A percentile compares a stretch with the other conserved stretches of the same genome.
Evolutionary conservation across 35 echinoderm and acorn worm species (phyloP).

Genomic region (Diadema setosum): DNA sequence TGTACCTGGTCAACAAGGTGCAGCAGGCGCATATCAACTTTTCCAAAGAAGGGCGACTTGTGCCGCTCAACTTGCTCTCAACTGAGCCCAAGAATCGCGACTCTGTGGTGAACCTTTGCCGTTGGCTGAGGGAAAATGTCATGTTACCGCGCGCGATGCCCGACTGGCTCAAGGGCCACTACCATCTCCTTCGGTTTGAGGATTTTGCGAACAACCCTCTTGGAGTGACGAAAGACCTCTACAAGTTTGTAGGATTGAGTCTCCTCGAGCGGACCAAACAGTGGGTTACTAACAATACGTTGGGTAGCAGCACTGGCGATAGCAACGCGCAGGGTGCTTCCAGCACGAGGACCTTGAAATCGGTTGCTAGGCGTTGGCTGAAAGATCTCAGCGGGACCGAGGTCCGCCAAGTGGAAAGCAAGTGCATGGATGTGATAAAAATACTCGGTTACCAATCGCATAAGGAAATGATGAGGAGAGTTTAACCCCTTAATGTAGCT

Average conservation of each 20-base stretch:
- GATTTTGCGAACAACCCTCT: constrained; percentile 53
- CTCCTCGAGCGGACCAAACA: constrained; percentile 15
- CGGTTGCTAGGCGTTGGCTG: constrained; percentile 50
- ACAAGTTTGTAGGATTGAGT: constrained; percentile 62
- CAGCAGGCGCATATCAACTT: neutral
- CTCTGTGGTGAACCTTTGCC: constrained; percentile 50
- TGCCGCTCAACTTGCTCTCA: neutral
- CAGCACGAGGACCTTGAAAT: constrained; percentile 62
- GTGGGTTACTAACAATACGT: constrained; percentile 62
- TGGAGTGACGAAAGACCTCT: constrained; percentile 31
- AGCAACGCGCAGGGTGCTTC: constrained; percentile 33
- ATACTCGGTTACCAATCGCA: neutral
- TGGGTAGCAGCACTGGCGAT: neutral
- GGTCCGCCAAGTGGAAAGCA: neutral
- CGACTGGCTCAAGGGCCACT: constrained; percentile 32
- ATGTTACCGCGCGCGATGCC: neutral
- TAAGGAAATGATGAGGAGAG: neutral
- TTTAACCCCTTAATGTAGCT: too few relatives aligned
- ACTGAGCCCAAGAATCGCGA: neutral
- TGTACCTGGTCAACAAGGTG: neutral
- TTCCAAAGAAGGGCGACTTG: neutral
- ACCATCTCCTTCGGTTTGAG: constrained; percentile 62
- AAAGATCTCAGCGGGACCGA: neutral
- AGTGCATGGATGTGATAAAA: neutral
- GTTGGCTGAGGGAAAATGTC: constrained; percentile 34